Conservation (phyloP, 2,113 vertebrate species). For the Melospiza melodia region DNA sequence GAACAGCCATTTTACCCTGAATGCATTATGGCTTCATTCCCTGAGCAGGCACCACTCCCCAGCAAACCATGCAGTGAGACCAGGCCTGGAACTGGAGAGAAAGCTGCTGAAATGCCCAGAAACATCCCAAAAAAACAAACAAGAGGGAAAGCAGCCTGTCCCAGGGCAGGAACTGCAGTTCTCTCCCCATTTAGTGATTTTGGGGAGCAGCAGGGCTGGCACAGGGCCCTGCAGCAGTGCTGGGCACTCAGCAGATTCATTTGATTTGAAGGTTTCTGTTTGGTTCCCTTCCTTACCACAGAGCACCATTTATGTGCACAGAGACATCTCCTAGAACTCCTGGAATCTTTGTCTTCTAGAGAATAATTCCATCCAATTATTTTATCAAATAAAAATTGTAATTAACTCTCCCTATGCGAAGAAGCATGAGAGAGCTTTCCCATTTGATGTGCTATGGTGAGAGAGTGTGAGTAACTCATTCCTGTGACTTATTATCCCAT, state of each 20-base stretch:
- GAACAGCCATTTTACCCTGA: not conserved
- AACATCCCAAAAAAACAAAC: not conserved
- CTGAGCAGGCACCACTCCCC: not conserved
- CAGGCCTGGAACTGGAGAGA: not conserved
- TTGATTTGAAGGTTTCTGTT: not conserved
- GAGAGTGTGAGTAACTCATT: not conserved
- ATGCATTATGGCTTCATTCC: not conserved
- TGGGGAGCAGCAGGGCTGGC: not conserved
- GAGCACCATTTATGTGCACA: not conserved
- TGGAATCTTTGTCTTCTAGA: not conserved
- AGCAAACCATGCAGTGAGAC: not conserved
- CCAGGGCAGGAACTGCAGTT: not conserved
- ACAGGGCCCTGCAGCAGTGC: fast-evolving
- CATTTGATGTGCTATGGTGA: not conserved
- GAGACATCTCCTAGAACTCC: not conserved
- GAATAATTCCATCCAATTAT: not conserved
- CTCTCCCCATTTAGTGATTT: not conserved
- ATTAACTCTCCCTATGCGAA: not conserved
- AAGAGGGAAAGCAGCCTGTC: fast-evolving
- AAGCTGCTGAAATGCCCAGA: not conserved
- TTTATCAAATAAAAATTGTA: not conserved
- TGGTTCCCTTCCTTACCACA: not conserved
- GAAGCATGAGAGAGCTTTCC: not conserved
- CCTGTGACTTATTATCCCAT: not conserved
- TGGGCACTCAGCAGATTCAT: too few species aligned